These are phyloP conservation scores for Rhimphoctona megacephalus DNA, from an alignment of 2,888 invertebrate species.

Conservation along the genomic window DNA sequence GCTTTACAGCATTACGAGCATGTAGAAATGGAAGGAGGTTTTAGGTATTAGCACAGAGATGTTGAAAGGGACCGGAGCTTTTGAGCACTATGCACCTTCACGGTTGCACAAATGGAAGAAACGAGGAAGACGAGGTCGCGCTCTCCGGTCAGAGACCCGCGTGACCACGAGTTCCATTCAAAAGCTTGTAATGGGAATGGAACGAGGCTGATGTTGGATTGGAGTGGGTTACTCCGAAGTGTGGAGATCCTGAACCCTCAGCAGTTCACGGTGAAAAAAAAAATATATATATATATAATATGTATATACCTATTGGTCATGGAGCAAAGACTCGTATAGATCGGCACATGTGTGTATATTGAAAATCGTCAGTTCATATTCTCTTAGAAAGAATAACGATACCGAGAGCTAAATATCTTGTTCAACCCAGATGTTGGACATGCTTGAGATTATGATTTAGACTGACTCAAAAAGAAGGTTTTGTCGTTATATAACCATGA, in stretches of 20 bases:
- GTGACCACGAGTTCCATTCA: slow-evolving; percentile 51
- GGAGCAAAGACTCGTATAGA: background rate
- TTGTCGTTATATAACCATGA: background rate
- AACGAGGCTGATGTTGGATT: slow-evolving; percentile 50
- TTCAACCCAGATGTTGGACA: slow-evolving; percentile 62
- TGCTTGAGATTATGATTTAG: slow-evolving; percentile 66
- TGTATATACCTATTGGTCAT: slow-evolving; percentile 5
- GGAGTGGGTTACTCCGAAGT: slow-evolving; percentile 47
- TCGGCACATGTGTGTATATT: background rate
- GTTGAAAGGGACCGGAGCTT: slow-evolving; percentile 52
- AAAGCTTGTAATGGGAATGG: slow-evolving; percentile 58
- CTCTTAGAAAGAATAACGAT: slow-evolving; percentile 35
- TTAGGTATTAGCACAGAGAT: slow-evolving; percentile 56
- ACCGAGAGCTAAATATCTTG: slow-evolving; percentile 34
- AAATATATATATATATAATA: slow-evolving; percentile 13
- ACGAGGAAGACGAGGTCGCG: slow-evolving; percentile 63
- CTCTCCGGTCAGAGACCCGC: slow-evolving; percentile 22
- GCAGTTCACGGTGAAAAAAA: slow-evolving; percentile 20
- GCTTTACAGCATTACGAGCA: background rate
- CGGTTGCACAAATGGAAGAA: slow-evolving; percentile 56
- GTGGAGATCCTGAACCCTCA: slow-evolving; percentile 51
- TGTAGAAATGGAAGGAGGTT: slow-evolving; percentile 56
- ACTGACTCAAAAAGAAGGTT: slow-evolving; percentile 42
- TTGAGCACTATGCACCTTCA: slow-evolving; percentile 1
- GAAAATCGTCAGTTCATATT: background rate